phyloP scores from a whole-genome alignment of 2,888 invertebrate genomes.

The Keiferia lycopersicella region DNA sequence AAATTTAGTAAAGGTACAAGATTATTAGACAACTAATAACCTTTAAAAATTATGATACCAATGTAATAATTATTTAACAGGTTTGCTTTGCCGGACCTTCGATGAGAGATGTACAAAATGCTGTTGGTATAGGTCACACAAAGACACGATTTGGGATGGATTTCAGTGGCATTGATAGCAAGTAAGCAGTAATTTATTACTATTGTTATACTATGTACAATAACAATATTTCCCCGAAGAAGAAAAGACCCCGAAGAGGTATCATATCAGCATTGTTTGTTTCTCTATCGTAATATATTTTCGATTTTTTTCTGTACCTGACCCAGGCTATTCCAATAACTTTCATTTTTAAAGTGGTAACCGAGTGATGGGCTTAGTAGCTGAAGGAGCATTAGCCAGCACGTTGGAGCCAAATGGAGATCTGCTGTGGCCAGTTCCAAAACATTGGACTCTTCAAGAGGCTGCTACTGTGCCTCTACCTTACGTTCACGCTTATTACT shows the following conservation, averaged over 20 bases:
- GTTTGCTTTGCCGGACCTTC: slow-evolving; percentile 20
- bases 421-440: slow-evolving; percentile 84
- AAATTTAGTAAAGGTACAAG: neutral
- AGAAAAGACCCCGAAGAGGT: too few species aligned
- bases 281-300: too few species aligned
- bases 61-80: neutral
- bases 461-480: slow-evolving; percentile 89
- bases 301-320: too few species aligned
- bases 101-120: slow-evolving; percentile 14
- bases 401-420: slow-evolving; percentile 75
- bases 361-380: slow-evolving; percentile 74
- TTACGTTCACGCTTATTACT: slow-evolving; percentile 54
- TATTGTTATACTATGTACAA: neutral
- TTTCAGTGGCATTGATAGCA: slow-evolving; percentile 22
- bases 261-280: too few species aligned
- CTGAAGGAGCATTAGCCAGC: slow-evolving; percentile 77
- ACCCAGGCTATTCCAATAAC: too few species aligned
- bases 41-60: neutral
- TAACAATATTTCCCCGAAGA: neutral
- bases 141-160: slow-evolving; percentile 17
- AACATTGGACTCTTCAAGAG: slow-evolving; percentile 84
- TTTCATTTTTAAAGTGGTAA: slow-evolving; percentile 11
- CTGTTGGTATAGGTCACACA: neutral
- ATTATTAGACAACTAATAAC: neutral
- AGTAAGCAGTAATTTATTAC: slow-evolving; percentile 1